Conservation (phyloP, 2,888 invertebrate species). For the Monochamus alternatus region DNA sequence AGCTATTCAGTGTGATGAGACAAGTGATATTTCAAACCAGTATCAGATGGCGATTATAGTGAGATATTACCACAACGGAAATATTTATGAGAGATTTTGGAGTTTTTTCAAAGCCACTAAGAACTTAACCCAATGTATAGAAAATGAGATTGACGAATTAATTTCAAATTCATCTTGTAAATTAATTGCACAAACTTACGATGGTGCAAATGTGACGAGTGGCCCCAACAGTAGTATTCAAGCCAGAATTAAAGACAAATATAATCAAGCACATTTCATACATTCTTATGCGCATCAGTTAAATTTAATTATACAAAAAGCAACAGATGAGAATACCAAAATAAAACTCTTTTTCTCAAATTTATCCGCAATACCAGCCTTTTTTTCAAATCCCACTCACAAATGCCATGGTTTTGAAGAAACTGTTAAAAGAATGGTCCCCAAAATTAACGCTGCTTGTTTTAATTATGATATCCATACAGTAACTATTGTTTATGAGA, state of each 20-base stretch:
- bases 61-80: not conserved
- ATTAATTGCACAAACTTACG: not conserved
- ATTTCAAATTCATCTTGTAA: not conserved
- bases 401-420: not conserved
- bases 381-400: not conserved
- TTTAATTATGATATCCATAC: slow-evolving; percentile 1
- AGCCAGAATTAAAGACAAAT: not conserved
- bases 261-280: not conserved
- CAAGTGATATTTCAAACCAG: not conserved
- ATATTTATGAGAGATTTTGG: not conserved
- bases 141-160: not conserved
- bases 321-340: not conserved
- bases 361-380: slow-evolving; percentile 11
- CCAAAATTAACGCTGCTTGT: not conserved
- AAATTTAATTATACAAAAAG: slow-evolving; percentile 7
- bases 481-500: not conserved
- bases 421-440: not conserved
- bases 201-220: slow-evolving; percentile 3
- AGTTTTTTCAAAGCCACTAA: not conserved
- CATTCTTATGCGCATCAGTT: slow-evolving; percentile 7
- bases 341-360: not conserved
- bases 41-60: not conserved
- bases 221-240: not conserved
- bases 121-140: not conserved
- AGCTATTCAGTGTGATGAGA: not conserved